Conservation (phyloP, 23 tunicate genomes). For the Aplidium turbinatum region DNA sequence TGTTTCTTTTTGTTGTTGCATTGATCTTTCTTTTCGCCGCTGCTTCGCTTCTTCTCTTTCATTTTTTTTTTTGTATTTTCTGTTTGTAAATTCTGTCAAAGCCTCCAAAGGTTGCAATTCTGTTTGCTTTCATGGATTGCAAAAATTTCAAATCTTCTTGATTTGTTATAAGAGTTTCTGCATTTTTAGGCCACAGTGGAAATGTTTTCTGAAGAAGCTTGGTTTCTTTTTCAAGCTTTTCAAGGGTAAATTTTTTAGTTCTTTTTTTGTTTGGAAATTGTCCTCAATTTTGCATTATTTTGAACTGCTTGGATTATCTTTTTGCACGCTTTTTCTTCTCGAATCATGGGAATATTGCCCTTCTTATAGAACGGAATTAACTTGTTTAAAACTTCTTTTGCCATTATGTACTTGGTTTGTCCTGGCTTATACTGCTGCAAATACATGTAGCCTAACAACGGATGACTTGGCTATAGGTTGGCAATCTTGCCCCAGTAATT, state of each 20-base stretch:
- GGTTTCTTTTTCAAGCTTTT: constrained; percentile 13
- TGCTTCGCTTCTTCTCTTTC: neutral
- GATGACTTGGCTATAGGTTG: neutral
- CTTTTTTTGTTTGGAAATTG: constrained; percentile 18
- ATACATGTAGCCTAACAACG: constrained; percentile 19
- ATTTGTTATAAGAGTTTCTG: constrained; percentile 3
- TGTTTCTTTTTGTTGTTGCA: constrained; percentile 11
- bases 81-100: constrained; percentile 21
- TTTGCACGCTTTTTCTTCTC: constrained; percentile 15
- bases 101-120: constrained; percentile 13
- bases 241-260: constrained; percentile 20
- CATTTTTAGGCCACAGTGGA: constrained; percentile 5
- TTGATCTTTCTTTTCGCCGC: constrained; percentile 1
- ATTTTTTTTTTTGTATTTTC: constrained; percentile 3
- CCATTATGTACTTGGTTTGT: constrained; percentile 8
- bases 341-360: constrained; percentile 25
- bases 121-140: constrained; percentile 22
- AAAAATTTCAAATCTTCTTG: constrained; percentile 11
- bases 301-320: constrained; percentile 14
- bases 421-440: constrained; percentile 20
- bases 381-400: constrained; percentile 17
- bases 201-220: constrained; percentile 9
- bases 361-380: constrained; percentile 5
- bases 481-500: constrained; percentile 14
- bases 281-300: constrained; percentile 18